Conservation (phyloP, 1,140 invertebrate species). For the Coelopa frigida region DNA sequence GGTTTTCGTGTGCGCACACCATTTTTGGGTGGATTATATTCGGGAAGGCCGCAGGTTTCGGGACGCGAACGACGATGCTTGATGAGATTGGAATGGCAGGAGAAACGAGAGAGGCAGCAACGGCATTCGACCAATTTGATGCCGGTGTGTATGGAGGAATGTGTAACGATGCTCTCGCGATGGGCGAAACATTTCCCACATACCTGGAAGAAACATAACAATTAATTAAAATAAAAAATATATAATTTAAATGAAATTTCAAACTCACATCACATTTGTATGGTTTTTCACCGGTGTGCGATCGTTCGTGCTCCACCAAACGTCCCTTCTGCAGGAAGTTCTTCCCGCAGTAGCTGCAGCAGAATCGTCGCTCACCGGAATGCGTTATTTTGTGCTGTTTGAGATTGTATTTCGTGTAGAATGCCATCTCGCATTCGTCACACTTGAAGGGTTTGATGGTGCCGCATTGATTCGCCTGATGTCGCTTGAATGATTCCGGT, state of each 20-base stretch:
- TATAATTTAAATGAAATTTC: not conserved
- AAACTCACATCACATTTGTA: constrained; percentile 47
- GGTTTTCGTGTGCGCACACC: constrained; percentile 9
- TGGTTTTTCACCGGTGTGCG: constrained; percentile 48
- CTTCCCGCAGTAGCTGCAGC: constrained; percentile 47
- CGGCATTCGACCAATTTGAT: constrained; percentile 45
- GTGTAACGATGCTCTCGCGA: constrained; percentile 43
- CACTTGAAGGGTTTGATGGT: constrained; percentile 30
- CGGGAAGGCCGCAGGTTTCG: constrained; percentile 39
- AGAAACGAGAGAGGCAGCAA: constrained; percentile 42
- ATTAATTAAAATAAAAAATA: not conserved
- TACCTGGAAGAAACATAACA: constrained; percentile 18
- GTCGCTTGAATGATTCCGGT: constrained; percentile 30
- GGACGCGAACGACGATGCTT: constrained; percentile 45
- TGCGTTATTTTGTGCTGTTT: constrained; percentile 45
- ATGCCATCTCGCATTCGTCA: constrained; percentile 29
- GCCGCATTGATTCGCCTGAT: constrained; percentile 41
- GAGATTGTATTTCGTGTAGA: constrained; percentile 28
- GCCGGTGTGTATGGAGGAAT: constrained; percentile 42
- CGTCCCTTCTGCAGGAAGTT: constrained; percentile 33
- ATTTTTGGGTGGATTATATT: constrained; percentile 24
- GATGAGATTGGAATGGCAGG: constrained; percentile 44
- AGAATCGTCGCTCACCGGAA: constrained; percentile 44
- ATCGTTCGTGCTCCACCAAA: constrained; percentile 41
- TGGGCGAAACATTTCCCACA: constrained; percentile 49